A percentile compares a stretch with the other conserved stretches of the same genome.
Evolutionary conservation across 1,140 invertebrate species (phyloP).

Genomic region (Vanessa atalanta): DNA sequence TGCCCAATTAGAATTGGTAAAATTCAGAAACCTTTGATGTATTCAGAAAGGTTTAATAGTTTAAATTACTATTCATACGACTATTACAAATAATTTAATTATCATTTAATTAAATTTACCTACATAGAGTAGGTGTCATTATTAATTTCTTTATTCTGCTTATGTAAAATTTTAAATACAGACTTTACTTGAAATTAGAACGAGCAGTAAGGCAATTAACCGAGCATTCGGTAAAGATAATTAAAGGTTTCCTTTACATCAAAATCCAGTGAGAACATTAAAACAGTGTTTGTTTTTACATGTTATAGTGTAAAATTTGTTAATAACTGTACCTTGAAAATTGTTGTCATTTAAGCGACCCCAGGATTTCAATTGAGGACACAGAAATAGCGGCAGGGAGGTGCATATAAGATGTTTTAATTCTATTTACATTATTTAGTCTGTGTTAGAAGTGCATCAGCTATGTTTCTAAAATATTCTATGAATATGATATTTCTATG

Average conservation of each 20-base stretch:
- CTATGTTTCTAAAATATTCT: slow-evolving; percentile 43
- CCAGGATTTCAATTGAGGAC: slow-evolving; percentile 69
- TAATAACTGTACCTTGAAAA: slow-evolving; percentile 52
- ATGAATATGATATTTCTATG: slow-evolving; percentile 49
- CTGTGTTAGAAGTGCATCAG: slow-evolving; percentile 32
- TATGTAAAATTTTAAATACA: too few species aligned
- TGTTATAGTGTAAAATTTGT: not conserved
- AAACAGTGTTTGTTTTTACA: not conserved
- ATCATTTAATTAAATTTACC: too few species aligned
- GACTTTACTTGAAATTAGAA: too few species aligned
- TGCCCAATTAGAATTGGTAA: not conserved
- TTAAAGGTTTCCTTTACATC: not conserved
- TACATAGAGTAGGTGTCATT: too few species aligned
- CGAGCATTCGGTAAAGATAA: not conserved
- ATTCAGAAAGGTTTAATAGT: not conserved
- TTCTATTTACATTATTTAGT: slow-evolving; percentile 59
- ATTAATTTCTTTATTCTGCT: too few species aligned
- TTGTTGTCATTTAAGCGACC: slow-evolving; percentile 64
- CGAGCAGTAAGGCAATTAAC: too few species aligned
- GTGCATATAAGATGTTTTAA: slow-evolving; percentile 63
- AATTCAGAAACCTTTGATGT: too few species aligned
- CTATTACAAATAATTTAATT: too few species aligned
- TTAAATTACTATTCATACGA: too few species aligned
- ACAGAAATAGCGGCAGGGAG: slow-evolving; percentile 59
- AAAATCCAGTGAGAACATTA: not conserved